Evolutionary conservation across 2,888 invertebrate genomes (phyloP).

Genomic region (Adineta ricciae): DNA sequence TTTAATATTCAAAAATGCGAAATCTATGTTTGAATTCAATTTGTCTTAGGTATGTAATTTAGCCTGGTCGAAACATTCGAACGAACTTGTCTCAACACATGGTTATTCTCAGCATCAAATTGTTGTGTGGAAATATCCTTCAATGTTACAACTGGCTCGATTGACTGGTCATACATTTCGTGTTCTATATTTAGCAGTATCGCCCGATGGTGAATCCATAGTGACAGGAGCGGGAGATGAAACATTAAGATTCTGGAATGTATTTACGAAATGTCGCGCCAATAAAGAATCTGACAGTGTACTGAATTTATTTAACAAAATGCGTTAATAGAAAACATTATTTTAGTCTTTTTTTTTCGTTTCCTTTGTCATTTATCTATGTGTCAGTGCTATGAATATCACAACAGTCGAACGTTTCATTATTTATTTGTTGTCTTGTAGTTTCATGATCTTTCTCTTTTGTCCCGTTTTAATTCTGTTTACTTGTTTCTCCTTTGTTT

Average conservation of each 20-base stretch:
- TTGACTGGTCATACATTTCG: conserved; percentile 89
- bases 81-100: conserved; percentile 74
- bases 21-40: not conserved
- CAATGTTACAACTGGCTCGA: conserved; percentile 87
- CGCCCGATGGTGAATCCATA: conserved; percentile 94
- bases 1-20: not conserved
- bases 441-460: not conserved
- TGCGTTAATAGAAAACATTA: not conserved
- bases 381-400: not conserved
- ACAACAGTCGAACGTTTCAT: not conserved
- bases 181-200: conserved; percentile 82
- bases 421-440: not conserved
- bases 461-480: not conserved
- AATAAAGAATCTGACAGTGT: conserved; percentile 26
- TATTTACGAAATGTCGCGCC: conserved; percentile 89
- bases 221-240: conserved; percentile 98
- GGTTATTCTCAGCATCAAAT: conserved; percentile 98
- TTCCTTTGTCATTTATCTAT: not conserved
- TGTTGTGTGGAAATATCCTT: conserved; percentile 95
- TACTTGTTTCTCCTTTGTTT: not conserved
- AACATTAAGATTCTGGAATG: conserved; percentile 94
- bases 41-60: conserved; percentile 69
- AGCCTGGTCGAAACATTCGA: conserved; percentile 96
- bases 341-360: not conserved
- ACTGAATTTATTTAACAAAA: conserved; percentile 20